These are phyloP conservation scores for Lasioglossum morio DNA, from an alignment of 2,888 invertebrate species.

Conservation along the genomic window DNA sequence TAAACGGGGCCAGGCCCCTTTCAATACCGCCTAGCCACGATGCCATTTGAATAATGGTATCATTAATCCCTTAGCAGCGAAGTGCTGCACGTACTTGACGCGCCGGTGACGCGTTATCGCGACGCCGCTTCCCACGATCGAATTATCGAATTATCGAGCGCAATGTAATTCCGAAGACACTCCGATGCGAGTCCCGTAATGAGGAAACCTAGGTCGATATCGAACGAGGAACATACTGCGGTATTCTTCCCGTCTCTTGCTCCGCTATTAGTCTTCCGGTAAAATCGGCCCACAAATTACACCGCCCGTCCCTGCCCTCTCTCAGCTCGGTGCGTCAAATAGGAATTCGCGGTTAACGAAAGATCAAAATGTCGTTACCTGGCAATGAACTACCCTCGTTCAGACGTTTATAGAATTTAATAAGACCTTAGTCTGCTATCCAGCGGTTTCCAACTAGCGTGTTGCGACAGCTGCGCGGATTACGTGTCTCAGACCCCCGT, in stretches of 20 bases:
- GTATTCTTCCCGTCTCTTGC: not conserved
- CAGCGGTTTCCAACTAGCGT: not conserved
- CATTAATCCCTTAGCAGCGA: constrained; percentile 52
- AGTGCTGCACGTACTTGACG: constrained; percentile 35
- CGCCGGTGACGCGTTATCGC: not conserved
- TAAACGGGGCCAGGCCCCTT: constrained; percentile 23
- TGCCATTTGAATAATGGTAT: constrained; percentile 59
- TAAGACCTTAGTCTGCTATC: not conserved
- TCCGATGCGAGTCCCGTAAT: not conserved
- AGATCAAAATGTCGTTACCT: not conserved
- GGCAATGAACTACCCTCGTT: not conserved
- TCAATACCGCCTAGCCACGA: constrained; percentile 37
- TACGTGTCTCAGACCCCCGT: too few species aligned
- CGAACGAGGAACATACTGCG: constrained; percentile 2
- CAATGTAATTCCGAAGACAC: constrained; percentile 11
- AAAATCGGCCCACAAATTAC: not conserved
- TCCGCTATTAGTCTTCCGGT: not conserved
- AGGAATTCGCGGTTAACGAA: not conserved
- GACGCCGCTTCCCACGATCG: constrained; percentile 24
- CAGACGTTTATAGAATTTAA: not conserved
- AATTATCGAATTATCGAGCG: constrained; percentile 39
- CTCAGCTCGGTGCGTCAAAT: not conserved
- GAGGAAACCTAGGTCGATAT: constrained; percentile 1
- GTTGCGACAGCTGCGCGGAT: too few species aligned
- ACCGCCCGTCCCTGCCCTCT: too few species aligned